Conservation (phyloP, 2,113 vertebrate species). For the Catharus minimus region DNA sequence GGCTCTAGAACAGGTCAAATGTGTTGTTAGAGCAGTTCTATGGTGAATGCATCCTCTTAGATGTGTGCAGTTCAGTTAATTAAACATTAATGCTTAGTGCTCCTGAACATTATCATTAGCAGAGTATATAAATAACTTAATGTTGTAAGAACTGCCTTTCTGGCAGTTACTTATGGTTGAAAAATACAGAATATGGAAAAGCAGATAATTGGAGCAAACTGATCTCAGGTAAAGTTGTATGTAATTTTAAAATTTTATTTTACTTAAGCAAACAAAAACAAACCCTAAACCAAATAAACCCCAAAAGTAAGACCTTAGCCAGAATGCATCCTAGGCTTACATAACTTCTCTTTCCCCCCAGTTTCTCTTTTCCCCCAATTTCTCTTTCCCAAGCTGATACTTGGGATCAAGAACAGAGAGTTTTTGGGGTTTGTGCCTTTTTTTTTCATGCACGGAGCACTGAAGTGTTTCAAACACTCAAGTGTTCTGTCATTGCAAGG, state of each 20-base stretch:
- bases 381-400: background rate
- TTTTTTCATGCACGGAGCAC: background rate
- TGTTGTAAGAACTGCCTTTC: background rate
- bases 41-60: background rate
- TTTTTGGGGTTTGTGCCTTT: background rate
- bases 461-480: background rate
- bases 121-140: conserved; percentile 3
- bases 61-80: background rate
- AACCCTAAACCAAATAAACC: background rate
- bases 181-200: background rate
- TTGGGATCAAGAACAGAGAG: background rate
- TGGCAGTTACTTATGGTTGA: background rate
- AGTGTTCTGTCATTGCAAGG: background rate
- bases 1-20: background rate
- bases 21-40: background rate
- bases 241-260: background rate
- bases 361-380: too few species aligned
- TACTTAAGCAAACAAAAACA: background rate
- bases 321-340: background rate
- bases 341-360: background rate
- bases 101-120: background rate
- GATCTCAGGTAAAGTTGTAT: background rate
- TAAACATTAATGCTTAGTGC: conserved; percentile 8
- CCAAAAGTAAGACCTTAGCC: background rate
- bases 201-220: background rate